Percentiles rank a stretch among this genome's conserved stretches.
phyloP scores from a whole-genome alignment of 2,113 vertebrate species.

The Thunnus maccoyii region DNA sequence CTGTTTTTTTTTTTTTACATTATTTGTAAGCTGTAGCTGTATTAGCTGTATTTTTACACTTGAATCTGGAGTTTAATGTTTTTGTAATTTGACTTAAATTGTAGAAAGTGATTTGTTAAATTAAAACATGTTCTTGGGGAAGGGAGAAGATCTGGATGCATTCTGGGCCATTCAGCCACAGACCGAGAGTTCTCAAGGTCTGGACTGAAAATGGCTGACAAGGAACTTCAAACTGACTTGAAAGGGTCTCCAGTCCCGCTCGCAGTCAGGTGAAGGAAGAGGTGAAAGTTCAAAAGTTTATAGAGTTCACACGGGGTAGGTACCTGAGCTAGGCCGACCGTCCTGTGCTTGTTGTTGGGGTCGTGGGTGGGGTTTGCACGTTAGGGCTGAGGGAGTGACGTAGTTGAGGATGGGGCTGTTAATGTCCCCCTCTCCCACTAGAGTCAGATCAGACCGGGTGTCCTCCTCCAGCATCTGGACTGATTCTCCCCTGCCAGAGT shows the following conservation, averaged over 20 bases:
- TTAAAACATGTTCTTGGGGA: conserved; percentile 12
- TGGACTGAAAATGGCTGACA: neutral
- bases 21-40: conserved; percentile 3
- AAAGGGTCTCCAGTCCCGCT: conserved; percentile 27
- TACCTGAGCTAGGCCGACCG: conserved; percentile 93
- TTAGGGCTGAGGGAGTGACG: conserved; percentile 85
- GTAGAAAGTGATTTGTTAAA: conserved; percentile 17
- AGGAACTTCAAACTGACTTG: conserved; percentile 45
- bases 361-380: conserved; percentile 80
- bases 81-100: neutral
- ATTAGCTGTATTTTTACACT: conserved; percentile 13
- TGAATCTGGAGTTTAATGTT: neutral
- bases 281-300: conserved; percentile 63
- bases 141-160: conserved; percentile 73
- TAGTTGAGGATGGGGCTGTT: conserved; percentile 93
- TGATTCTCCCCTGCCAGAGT: conserved; percentile 72
- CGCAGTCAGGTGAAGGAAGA: conserved; percentile 45
- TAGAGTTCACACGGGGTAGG: conserved; percentile 86
- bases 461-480: conserved; percentile 92
- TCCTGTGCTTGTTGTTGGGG: conserved; percentile 84
- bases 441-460: conserved; percentile 90
- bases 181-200: conserved; percentile 7
- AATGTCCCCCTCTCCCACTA: conserved; percentile 94
- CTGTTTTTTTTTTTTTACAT: neutral
- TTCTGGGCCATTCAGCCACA: conserved; percentile 43